phyloP scores from a whole-genome alignment of 2,113 vertebrate genomes.

The Piaya cayana region DNA sequence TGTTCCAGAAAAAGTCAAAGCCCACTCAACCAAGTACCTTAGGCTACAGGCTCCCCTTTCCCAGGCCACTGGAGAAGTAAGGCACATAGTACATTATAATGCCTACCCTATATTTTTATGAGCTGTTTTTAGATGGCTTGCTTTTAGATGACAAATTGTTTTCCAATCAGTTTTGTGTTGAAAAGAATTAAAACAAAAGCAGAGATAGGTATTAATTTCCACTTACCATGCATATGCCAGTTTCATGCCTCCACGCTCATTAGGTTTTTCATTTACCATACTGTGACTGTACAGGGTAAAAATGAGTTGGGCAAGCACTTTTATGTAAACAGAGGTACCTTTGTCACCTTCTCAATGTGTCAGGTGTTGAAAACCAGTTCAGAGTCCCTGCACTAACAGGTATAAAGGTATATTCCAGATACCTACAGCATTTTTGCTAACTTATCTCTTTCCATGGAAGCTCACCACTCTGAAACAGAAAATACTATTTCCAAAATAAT shows the following conservation, averaged over 20 bases:
- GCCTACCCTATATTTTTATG: background rate
- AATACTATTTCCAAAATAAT: background rate
- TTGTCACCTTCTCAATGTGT: background rate
- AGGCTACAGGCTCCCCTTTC: background rate
- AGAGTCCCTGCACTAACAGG: background rate
- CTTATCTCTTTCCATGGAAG: background rate
- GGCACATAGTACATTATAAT: background rate
- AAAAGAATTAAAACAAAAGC: background rate
- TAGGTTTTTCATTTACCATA: background rate
- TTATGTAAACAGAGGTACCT: background rate
- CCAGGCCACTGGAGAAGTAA: background rate
- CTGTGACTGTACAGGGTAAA: background rate
- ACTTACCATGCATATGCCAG: accelerated
- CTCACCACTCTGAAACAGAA: background rate
- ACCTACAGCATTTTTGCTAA: background rate
- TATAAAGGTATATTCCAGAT: background rate
- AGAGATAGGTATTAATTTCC: background rate
- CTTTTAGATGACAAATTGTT: background rate
- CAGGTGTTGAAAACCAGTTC: background rate
- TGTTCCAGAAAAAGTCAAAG: background rate
- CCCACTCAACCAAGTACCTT: background rate
- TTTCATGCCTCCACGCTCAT: background rate
- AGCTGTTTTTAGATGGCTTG: background rate
- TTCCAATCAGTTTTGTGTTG: background rate
- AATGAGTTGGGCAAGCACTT: background rate